Conservation (phyloP, 1,140 invertebrate species). For the Tachypleus tridentatus region DNA sequence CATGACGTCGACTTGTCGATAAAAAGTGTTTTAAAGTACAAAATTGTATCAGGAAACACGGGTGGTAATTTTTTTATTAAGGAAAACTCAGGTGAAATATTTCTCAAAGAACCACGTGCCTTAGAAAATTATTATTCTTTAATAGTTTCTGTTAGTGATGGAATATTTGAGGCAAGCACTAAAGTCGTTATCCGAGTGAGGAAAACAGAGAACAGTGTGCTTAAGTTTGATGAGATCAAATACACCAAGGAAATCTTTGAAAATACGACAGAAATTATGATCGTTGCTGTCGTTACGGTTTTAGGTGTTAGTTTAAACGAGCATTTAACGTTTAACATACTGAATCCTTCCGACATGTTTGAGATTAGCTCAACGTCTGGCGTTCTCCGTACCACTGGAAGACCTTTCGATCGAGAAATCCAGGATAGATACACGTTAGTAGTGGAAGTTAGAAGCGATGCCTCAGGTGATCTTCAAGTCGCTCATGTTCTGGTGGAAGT, state of each 20-base stretch:
- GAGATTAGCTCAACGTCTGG: conserved; percentile 80
- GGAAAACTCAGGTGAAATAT: conserved; percentile 54
- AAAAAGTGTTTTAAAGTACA: conserved; percentile 47
- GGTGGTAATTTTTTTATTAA: conserved; percentile 66
- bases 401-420: conserved; percentile 76
- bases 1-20: conserved; percentile 51
- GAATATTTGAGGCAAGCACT: conserved; percentile 38
- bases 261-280: conserved; percentile 66
- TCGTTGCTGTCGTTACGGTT: conserved; percentile 71
- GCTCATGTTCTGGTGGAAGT: conserved; percentile 69
- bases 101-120: conserved; percentile 42
- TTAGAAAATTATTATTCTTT: conserved; percentile 37
- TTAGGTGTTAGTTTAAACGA: conserved; percentile 73
- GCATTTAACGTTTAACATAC: conserved; percentile 69
- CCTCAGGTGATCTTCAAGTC: conserved; percentile 37
- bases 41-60: conserved; percentile 70
- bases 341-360: conserved; percentile 84
- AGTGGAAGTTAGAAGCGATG: conserved; percentile 31
- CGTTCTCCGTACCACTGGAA: conserved; percentile 59
- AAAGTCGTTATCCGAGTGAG: conserved; percentile 45
- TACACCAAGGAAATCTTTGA: conserved; percentile 70
- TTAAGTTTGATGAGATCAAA: conserved; percentile 64
- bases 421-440: conserved; percentile 44
- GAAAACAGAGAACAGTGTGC: conserved; percentile 55
- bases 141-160: conserved; percentile 42